A percentile compares a stretch with the other conserved stretches of the same genome.
These are phyloP conservation scores for Scaptodrosophila latifasciaeformis DNA, from an alignment of 2,888 invertebrate species.

Conservation along the genomic window DNA sequence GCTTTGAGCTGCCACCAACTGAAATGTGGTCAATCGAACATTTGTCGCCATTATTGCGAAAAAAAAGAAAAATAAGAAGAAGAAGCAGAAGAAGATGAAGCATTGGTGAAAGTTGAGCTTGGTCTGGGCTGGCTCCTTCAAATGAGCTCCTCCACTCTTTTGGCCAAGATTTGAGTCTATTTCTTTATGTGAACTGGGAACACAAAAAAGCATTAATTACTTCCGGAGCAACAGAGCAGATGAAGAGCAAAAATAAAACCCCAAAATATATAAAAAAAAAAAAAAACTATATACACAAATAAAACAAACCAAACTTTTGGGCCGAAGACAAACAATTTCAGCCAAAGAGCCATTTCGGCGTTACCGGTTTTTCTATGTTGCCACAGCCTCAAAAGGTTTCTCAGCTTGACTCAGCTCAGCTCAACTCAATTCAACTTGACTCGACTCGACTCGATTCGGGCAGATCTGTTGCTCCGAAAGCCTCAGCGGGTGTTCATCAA, in stretches of 20 bases:
- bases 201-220: constrained; percentile 59
- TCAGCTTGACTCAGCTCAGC: too few relatives aligned
- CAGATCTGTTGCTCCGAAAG: constrained; percentile 13
- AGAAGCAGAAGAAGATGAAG: too few relatives aligned
- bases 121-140: constrained; percentile 6
- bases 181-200: constrained; percentile 42
- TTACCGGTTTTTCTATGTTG: constrained; percentile 43
- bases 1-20: not conserved
- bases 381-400: constrained; percentile 24
- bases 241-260: constrained; percentile 15
- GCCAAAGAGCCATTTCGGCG: not conserved
- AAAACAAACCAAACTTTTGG: constrained; percentile 20
- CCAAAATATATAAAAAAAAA: constrained; percentile 25
- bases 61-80: constrained; percentile 10
- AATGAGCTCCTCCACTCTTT: not conserved
- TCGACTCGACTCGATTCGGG: too few relatives aligned
- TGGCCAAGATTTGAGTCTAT: constrained; percentile 55
- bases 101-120: constrained; percentile 49
- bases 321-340: constrained; percentile 7
- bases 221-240: constrained; percentile 53
- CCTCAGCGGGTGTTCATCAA: constrained; percentile 61
- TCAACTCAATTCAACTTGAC: too few relatives aligned
- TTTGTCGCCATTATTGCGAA: constrained; percentile 22
- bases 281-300: too few relatives aligned
- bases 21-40: constrained; percentile 59